Conservation (phyloP, 2,113 vertebrate genomes). For the Antechinus flavipes region DNA sequence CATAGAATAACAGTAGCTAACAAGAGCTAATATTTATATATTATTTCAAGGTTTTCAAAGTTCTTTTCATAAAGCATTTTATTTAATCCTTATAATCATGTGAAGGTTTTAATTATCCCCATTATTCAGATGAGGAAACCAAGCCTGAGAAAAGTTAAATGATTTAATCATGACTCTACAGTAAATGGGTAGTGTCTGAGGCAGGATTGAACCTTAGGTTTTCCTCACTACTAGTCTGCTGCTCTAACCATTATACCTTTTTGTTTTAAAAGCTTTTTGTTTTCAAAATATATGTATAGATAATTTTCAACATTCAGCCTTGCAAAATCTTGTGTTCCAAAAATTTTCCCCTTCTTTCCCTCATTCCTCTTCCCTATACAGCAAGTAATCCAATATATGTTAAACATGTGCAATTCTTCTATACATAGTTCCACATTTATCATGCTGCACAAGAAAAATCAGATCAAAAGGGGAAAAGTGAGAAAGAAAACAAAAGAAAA, state of each 20-base stretch:
- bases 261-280: too few species aligned
- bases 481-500: too few species aligned
- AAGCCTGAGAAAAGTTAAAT: neutral
- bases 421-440: too few species aligned
- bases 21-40: neutral
- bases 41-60: neutral
- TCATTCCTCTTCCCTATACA: too few species aligned
- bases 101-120: neutral
- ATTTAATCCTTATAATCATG: neutral
- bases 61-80: neutral
- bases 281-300: too few species aligned
- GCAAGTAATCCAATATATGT: too few species aligned
- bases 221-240: neutral
- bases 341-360: too few species aligned
- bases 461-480: too few species aligned
- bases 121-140: neutral
- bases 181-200: neutral
- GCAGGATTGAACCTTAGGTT: neutral
- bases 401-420: too few species aligned
- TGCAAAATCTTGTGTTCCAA: too few species aligned
- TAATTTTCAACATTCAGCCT: too few species aligned
- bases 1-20: neutral
- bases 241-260: neutral
- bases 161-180: neutral
- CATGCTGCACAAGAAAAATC: too few species aligned